These are phyloP conservation scores for Candoia aspera DNA, from an alignment of 2,113 vertebrate genomes.

Conservation along the genomic window DNA sequence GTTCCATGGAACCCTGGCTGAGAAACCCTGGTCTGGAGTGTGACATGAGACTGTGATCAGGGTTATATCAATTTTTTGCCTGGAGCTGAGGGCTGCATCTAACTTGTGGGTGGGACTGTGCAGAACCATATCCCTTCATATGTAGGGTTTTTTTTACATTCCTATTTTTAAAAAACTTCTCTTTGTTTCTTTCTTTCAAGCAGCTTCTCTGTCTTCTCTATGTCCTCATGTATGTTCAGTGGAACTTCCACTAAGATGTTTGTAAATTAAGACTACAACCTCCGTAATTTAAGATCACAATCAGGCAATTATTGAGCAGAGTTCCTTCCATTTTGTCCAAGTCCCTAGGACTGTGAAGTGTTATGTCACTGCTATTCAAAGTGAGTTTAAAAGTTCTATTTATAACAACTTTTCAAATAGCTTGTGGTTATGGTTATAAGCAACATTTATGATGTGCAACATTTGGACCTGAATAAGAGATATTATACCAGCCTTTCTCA, in stretches of 20 bases:
- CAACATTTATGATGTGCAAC: constrained; percentile 41
- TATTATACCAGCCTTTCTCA: constrained; percentile 14
- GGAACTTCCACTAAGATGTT: background rate
- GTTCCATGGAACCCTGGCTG: no score
- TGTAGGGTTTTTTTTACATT: background rate
- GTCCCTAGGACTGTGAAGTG: constrained; percentile 17
- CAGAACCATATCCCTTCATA: background rate
- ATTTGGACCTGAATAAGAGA: constrained; percentile 41
- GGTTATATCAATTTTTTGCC: background rate
- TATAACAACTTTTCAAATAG: constrained; percentile 56
- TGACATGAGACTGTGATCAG: background rate
- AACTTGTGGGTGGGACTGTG: background rate
- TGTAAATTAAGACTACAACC: background rate
- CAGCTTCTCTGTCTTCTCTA: background rate
- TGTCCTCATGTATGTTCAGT: background rate
- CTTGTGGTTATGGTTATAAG: constrained; percentile 36
- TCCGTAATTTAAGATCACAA: constrained; percentile 13
- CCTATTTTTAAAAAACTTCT: background rate
- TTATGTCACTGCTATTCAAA: constrained; percentile 41
- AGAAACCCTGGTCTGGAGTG: background rate
- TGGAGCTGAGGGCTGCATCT: background rate
- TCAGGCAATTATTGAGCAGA: background rate
- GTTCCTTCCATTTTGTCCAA: constrained; percentile 15
- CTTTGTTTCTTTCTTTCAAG: background rate
- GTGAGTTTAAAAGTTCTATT: constrained; percentile 45